Base-by-base conservation (phyloP, 2,888 invertebrate species). In the Liodrosophila aerea region DNA sequence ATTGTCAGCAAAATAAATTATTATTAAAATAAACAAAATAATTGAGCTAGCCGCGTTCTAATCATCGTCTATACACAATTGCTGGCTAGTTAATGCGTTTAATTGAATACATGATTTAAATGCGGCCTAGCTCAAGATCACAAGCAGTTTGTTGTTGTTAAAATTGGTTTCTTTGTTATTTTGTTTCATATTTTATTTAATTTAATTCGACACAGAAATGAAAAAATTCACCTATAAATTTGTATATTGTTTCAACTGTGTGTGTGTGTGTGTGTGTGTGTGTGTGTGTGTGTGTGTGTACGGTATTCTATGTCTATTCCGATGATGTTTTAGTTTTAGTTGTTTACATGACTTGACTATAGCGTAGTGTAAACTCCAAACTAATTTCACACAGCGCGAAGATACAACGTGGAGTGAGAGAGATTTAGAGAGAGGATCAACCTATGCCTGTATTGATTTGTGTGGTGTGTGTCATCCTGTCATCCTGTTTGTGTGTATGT, bases 181-280 rank as follows among this genome's bases (percentile, higher is more conserved):
- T 59, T 59, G 47, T 46, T 62, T 73, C 53, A 62, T 58, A 62
- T 58, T 70, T 70, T 73, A 68, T 73, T 72, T 31, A 64, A 64
- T 74, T 61, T 64, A 63, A 57, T 59, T 72, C 45, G 72, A 71
- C 62, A 70, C 62, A 52, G 62, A 64, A 71, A 53, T 56, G 27
- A 66, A 82, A 83, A 77, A 72, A 83, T 85, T 85, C 80, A 85
- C 73, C 84, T 85, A 85, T 47, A 60, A 80, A 65, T 83, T 78
- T 77, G 58, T 60, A 44, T 73, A 33, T 51, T 34, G n/a, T 62
- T 41, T n/a, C n/a, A n/a, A n/a, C n/a, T 31, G 31, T 50, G 16
- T 37, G 12, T 57, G 47, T 22, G 11, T 37, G 7, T 64, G 29
- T 36, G 16, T 34, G 34, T 31, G 36, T 61, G 7, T 57, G 34